Evolutionary conservation across 2,888 invertebrate genomes (phyloP).

Genomic region (Heterodera filipjevi): DNA sequence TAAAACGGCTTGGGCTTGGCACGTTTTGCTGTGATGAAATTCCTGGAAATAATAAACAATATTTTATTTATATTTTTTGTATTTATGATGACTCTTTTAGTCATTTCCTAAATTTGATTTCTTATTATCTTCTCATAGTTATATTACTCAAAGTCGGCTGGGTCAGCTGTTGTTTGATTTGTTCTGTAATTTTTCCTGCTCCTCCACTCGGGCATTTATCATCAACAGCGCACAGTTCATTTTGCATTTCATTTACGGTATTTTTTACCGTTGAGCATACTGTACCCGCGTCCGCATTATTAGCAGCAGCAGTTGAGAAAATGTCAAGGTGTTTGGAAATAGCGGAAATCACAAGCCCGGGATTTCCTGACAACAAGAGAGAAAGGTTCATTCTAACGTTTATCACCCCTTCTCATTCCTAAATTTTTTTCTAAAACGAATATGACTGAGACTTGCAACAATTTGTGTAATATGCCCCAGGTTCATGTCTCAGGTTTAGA

Average conservation of each 20-base stretch:
- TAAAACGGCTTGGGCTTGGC: neutral
- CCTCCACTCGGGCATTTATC: neutral
- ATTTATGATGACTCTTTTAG: neutral
- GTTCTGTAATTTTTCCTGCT: neutral
- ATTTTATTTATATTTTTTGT: neutral
- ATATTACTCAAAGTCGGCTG: neutral
- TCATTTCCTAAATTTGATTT: neutral
- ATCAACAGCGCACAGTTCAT: neutral
- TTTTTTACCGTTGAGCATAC: neutral
- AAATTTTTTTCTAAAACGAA: no score
- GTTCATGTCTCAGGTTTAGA: no score
- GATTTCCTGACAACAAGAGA: no score
- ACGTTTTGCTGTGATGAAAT: neutral
- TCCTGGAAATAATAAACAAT: neutral
- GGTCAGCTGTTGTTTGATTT: neutral
- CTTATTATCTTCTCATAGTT: neutral
- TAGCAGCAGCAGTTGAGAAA: neutral
- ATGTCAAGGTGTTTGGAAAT: neutral
- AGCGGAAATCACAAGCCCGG: neutral
- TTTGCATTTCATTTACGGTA: neutral
- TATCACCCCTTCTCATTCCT: no score
- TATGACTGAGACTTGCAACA: no score
- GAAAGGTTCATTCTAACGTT: no score
- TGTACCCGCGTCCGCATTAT: neutral
- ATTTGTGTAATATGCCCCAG: no score